Percentiles rank a stretch among this genome's conserved stretches.
Conservation (phyloP, 1,140 invertebrate species). For the Colletes latitarsis region DNA sequence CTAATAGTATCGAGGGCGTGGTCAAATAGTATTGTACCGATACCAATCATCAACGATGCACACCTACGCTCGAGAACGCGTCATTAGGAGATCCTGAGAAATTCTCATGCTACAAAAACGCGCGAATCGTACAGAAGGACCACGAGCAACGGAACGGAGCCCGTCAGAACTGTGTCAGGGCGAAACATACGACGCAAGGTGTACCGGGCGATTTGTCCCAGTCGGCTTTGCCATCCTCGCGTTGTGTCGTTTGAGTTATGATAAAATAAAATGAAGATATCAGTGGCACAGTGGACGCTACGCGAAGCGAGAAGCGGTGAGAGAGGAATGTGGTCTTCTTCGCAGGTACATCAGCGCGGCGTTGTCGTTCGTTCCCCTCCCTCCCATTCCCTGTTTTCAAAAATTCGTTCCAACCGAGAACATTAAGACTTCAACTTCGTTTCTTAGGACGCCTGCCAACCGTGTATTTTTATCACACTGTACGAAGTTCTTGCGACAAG, state of each 20-base stretch:
- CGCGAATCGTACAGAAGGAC: not conserved
- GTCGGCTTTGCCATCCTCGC: slow-evolving; percentile 41
- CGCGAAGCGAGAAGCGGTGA: slow-evolving; percentile 51
- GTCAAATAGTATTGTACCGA: no score
- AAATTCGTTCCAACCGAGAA: not conserved
- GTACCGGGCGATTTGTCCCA: slow-evolving; percentile 46
- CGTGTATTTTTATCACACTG: no score
- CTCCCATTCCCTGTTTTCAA: not conserved
- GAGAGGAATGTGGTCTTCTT: slow-evolving; percentile 65
- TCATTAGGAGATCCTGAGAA: not conserved
- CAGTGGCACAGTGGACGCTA: slow-evolving; percentile 29
- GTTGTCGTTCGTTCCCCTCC: slow-evolving; percentile 29
- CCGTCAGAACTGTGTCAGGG: slow-evolving; percentile 32
- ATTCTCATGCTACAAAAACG: not conserved
- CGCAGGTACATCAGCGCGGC: slow-evolving; percentile 1
- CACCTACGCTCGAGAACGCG: no score
- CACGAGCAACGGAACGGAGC: not conserved
- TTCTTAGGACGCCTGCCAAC: not conserved
- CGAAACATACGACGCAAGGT: slow-evolving; percentile 14
- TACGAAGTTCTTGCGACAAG: no score
- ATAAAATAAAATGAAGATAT: slow-evolving; percentile 64
- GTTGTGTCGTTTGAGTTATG: slow-evolving; percentile 59
- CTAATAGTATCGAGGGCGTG: no score
- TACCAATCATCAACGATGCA: no score
- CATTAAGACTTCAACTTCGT: not conserved